Percentiles rank a stretch among this genome's conserved stretches.
Evolutionary conservation across 2,888 invertebrate genomes (phyloP).

Genomic region (Ypsolopha sequella): DNA sequence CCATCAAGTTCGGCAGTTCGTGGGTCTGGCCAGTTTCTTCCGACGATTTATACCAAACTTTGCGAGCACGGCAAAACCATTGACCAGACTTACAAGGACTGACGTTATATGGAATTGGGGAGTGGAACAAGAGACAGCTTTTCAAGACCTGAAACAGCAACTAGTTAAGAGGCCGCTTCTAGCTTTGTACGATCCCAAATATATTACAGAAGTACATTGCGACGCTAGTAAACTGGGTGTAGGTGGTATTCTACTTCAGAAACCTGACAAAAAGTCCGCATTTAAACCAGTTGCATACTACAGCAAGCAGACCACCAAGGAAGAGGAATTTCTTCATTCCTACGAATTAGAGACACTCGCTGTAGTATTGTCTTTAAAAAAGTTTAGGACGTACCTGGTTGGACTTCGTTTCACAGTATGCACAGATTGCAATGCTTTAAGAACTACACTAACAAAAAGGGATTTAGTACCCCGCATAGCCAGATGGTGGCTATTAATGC

Average conservation of each 20-base stretch:
- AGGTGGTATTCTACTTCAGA: slow-evolving; percentile 16
- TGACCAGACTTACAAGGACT: slow-evolving; percentile 14
- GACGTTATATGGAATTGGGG: slow-evolving; percentile 12
- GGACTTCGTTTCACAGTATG: slow-evolving; percentile 12
- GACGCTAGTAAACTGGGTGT: slow-evolving; percentile 19
- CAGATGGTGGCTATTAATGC: slow-evolving; percentile 22
- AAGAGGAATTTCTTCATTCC: slow-evolving; percentile 24
- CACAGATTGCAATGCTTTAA: slow-evolving; percentile 22
- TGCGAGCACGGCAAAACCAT: slow-evolving; percentile 14
- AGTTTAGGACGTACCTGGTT: slow-evolving; percentile 17
- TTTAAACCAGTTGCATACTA: slow-evolving; percentile 22
- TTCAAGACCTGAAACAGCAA: slow-evolving; percentile 8
- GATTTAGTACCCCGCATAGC: slow-evolving; percentile 21
- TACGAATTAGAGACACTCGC: slow-evolving; percentile 31
- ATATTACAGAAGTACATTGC: slow-evolving; percentile 19
- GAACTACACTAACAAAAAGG: slow-evolving; percentile 17
- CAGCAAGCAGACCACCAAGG: slow-evolving; percentile 20
- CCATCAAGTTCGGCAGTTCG: slow-evolving; percentile 20
- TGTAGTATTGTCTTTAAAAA: slow-evolving; percentile 13
- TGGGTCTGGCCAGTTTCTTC: slow-evolving; percentile 20
- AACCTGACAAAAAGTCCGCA: slow-evolving; percentile 13
- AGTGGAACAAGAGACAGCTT: slow-evolving; percentile 6
- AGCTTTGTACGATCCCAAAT: slow-evolving; percentile 6
- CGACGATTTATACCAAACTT: slow-evolving; percentile 18
- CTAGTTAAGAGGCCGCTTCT: slow-evolving; percentile 6